Base-by-base conservation (phyloP, 1,140 invertebrate species). In the Cylas formicarius region DNA sequence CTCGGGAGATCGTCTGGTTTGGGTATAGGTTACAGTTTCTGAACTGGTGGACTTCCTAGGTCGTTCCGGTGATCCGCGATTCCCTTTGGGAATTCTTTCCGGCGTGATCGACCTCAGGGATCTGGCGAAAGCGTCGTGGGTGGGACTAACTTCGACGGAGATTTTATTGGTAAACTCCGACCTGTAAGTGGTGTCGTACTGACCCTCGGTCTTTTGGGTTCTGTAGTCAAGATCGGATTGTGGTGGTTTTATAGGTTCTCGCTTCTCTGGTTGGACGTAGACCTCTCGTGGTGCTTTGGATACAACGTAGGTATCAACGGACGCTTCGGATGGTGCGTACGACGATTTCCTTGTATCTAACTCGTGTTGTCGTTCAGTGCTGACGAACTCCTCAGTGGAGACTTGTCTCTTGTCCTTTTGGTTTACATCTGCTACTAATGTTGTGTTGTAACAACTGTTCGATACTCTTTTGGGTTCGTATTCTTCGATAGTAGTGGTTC, bases 61-160 rank as follows among this genome's bases (percentile, higher is more conserved):
- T 52, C 45, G 60, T 63, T 13, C 60, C 68, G 32, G 60, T 27
- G 72, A 70, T 16, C 69, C 53, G 65, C 67, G 41, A 8, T 16
- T n/a, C 27, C 35, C 31, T 10, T 14, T 36, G 54, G 66, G 46
- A 55, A 67, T 45, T 54, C 71, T 61, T 33, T 72, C 67, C 8
- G 76, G 73, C 40, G 67, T 73, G 28, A 77, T 72, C 32, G 77
- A 71, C 32, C 81, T 71, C 22, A 84, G 63, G 20, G 80, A 80
- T 40, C 77, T 75, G 2, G 79, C 81, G 67, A 81, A 84, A 3
- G 78, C 78, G 50, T 81, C 73, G 58, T 84, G 81, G 14, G 79
- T 75, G 5, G 80, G 76, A 58, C 78, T 81, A 37, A 75, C 69
- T 48, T 78, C 74, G 34, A 73, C 70, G 44, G 74, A 77, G 22